phyloP scores from a whole-genome alignment of 2,797 vertebrate genomes.

The Enteromius fasciolatus region DNA sequence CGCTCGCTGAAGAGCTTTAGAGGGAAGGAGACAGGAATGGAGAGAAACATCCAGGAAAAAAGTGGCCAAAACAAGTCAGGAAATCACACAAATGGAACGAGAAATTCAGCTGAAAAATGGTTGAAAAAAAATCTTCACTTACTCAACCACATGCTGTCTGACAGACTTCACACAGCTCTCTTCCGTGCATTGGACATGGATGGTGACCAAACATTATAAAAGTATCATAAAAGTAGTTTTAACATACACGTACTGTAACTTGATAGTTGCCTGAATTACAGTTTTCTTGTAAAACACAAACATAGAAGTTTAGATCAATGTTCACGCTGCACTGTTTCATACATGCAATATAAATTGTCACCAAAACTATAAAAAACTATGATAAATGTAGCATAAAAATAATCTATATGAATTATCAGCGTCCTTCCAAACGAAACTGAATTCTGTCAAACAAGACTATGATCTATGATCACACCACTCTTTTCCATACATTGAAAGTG shows the following conservation, averaged over 20 bases:
- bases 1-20: conserved; percentile 49
- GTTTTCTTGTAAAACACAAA: background rate
- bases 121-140: background rate
- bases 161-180: background rate
- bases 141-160: background rate
- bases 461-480: background rate
- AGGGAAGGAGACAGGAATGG: conserved; percentile 44
- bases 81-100: conserved; percentile 34
- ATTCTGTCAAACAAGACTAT: background rate
- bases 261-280: background rate
- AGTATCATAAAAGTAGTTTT: background rate
- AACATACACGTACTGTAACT: background rate
- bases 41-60: conserved; percentile 28
- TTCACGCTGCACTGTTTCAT: background rate
- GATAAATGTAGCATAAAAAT: background rate
- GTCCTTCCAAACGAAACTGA: background rate
- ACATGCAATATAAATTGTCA: background rate
- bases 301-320: background rate
- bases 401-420: background rate
- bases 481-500: background rate
- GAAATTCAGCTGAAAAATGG: background rate
- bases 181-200: background rate
- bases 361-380: background rate
- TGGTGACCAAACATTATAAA: background rate
- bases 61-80: conserved; percentile 40